phyloP scores from a whole-genome alignment of 2,888 invertebrate genomes.

The Ypsolopha sequella region DNA sequence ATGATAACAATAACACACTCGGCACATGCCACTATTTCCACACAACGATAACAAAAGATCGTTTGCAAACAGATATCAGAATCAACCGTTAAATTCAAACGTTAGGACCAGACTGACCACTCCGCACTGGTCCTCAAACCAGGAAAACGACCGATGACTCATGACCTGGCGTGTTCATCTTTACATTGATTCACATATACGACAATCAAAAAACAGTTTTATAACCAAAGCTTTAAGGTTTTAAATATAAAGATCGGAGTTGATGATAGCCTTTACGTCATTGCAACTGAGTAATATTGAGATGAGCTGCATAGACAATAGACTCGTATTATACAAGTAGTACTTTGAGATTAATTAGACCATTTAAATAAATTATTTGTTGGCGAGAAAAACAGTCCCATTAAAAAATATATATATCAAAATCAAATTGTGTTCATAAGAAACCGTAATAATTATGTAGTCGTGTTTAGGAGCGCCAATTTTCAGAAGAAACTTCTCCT shows the following conservation, averaged over 20 bases:
- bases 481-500: no score
- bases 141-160: not conserved
- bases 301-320: not conserved
- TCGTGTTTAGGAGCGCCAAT: no score
- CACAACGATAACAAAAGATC: no score
- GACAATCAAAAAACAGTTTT: no score
- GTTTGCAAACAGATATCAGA: no score
- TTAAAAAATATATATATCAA: not conserved
- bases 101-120: not conserved
- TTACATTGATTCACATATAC: no score
- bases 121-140: not conserved
- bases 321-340: not conserved
- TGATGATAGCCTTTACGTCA: not conserved
- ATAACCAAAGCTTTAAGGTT: no score
- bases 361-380: not conserved
- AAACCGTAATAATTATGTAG: no score
- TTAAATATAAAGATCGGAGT: no score
- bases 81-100: slow-evolving; percentile 1
- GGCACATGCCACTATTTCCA: no score
- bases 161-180: not conserved
- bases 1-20: no score
- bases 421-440: not conserved
- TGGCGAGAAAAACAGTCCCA: no score
- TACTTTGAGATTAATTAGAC: not conserved
- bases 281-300: not conserved